These are phyloP conservation scores for Drosophila mayri DNA, from an alignment of 1,140 invertebrate species.

Conservation along the genomic window DNA sequence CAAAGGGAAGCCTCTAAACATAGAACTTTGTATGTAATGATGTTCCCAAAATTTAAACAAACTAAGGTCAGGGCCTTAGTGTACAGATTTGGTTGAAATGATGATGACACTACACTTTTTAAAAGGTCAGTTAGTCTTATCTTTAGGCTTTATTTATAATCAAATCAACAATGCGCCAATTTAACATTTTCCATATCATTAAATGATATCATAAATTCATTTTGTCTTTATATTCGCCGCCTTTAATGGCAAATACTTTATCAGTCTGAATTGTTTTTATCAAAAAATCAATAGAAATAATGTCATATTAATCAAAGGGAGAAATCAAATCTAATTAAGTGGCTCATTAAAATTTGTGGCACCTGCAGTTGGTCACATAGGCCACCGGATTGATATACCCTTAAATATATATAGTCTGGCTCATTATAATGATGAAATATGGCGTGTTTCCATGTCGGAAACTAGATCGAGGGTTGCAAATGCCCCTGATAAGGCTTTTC, in stretches of 20 bases:
- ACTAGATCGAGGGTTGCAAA: slow-evolving; percentile 32
- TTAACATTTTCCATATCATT: background rate
- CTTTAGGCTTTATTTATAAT: background rate
- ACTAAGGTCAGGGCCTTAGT: background rate
- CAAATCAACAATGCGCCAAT: background rate
- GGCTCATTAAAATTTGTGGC: slow-evolving; percentile 29
- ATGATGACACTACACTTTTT: background rate
- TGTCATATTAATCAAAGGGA: slow-evolving; percentile 8
- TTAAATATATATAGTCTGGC: background rate
- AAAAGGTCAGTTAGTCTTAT: background rate
- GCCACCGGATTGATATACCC: slow-evolving; percentile 23
- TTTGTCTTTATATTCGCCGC: slow-evolving; percentile 22
- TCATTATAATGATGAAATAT: slow-evolving; percentile 42
- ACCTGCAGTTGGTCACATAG: slow-evolving; percentile 66
- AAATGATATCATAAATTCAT: background rate
- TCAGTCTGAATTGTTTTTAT: slow-evolving; percentile 11
- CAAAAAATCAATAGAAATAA: slow-evolving; percentile 33
- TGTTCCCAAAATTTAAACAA: background rate
- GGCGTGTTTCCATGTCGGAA: slow-evolving; percentile 20
- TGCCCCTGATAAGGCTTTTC: slow-evolving; percentile 17
- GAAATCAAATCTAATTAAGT: slow-evolving; percentile 48
- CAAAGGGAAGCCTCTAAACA: slow-evolving; percentile 1
- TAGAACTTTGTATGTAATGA: background rate
- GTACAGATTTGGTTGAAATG: background rate
- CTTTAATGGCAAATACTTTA: slow-evolving; percentile 8